A percentile compares a stretch with the other conserved stretches of the same genome.
Conservation (phyloP, 2,888 invertebrate species). For the Acronicta aceris region DNA sequence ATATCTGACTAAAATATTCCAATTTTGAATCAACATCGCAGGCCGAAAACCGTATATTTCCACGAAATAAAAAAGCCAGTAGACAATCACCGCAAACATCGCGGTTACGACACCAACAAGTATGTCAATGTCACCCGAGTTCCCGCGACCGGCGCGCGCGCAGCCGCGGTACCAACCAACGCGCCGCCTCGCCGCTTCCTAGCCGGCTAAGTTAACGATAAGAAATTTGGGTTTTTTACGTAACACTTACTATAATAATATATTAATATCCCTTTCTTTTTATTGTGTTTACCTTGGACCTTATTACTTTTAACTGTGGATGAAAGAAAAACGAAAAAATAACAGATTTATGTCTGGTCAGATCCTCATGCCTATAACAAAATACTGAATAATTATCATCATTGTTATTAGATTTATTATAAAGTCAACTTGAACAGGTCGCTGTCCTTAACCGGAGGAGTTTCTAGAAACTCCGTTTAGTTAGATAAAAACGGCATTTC, state of each 20-base stretch:
- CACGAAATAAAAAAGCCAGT: constrained; percentile 61
- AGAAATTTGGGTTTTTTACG: constrained; percentile 5
- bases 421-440: constrained; percentile 29
- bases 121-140: constrained; percentile 76
- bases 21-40: constrained; percentile 20
- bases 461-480: constrained; percentile 42
- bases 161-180: constrained; percentile 62
- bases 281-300: too few species aligned
- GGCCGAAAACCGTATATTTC: constrained; percentile 53
- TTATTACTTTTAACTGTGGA: too few species aligned
- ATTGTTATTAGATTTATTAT: constrained; percentile 3
- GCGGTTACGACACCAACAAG: constrained; percentile 75
- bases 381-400: background rate
- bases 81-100: constrained; percentile 72
- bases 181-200: constrained; percentile 45
- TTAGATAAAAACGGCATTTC: constrained; percentile 21
- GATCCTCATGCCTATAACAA: background rate
- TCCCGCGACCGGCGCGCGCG: constrained; percentile 69
- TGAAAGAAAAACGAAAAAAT: background rate
- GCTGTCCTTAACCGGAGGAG: constrained; percentile 43
- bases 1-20: constrained; percentile 14
- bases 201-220: constrained; percentile 11
- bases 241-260: background rate
- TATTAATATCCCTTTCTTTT: too few species aligned
- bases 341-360: too few species aligned